Conservation (phyloP, 2,888 invertebrate species). For the Hyposoter didymator region DNA sequence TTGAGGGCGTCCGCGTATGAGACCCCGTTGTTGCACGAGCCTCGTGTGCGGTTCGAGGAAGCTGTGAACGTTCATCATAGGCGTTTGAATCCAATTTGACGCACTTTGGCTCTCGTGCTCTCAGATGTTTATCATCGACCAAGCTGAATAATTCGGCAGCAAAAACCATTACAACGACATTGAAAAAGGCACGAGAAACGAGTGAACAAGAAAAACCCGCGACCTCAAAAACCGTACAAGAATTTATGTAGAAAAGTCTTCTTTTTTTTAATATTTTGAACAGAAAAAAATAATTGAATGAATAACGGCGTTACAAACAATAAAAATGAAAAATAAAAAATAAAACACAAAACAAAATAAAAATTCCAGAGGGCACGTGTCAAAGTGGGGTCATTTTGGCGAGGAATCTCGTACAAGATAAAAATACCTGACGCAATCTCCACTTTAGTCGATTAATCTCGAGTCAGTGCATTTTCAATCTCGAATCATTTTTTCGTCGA, state of each 20-base stretch:
- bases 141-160: too few species aligned
- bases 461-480: slow-evolving; percentile 12
- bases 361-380: slow-evolving; percentile 7
- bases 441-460: slow-evolving; percentile 18
- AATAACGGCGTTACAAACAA: not conserved
- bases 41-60: not conserved
- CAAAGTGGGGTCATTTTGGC: slow-evolving; percentile 9
- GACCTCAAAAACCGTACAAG: not conserved
- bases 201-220: not conserved
- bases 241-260: not conserved
- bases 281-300: not conserved
- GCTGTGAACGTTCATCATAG: not conserved
- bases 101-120: slow-evolving; percentile 8
- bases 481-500: slow-evolving; percentile 6
- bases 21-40: not conserved
- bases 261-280: not conserved
- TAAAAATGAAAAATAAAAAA: not conserved
- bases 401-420: slow-evolving; percentile 3
- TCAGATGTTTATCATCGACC: not conserved
- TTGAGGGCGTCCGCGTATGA: not conserved
- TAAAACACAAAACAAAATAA: not conserved
- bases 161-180: not conserved
- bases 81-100: not conserved
- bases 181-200: not conserved
- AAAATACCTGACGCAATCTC: slow-evolving; percentile 27